Base-by-base conservation (phyloP, 2,113 vertebrate genomes). In the Stictonetta naevosa region DNA sequence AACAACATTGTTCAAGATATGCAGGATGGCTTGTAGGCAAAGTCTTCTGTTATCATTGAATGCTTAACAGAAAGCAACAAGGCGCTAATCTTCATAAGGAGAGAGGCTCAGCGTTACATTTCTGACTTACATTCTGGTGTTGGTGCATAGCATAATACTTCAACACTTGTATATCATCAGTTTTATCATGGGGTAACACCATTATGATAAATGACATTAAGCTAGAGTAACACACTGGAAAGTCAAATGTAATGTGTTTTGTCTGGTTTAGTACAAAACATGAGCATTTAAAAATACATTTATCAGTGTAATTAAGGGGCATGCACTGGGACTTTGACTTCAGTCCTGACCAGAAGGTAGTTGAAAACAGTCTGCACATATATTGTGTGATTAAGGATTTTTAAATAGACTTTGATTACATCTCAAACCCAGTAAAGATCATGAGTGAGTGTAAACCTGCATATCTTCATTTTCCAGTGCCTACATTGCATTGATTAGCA, bases 401-500 rank as follows among this genome's bases (percentile, higher is more conserved):
- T 95, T 77, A 91, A 96, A 87, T 88, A 88, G 83, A 78, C 55
- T 91, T 94, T 95, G 83, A 96, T 96, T 92, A 42, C 50, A 76
- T 92, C 84, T 88, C 34, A 72, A 72, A 75, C 40, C 20, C 26
- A 8, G 46, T 77, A 71, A 87, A 93, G 80, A 94, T 80, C 83
- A 76, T 0, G 1, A 89, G 28, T 76, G 74, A 95, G 55, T 82
- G 44, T 76, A 91, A 89, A 76, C 76, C 67, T 76, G 81, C 48
- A 0, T 97, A 93, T 97, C 96, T 93, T 91, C 55, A 17, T 91
- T 96, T 96, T 93, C 74, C 95, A 95, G 81, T 85, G 71, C 81
- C 81, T 93, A 94, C 62, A 13, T 34, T 84, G 74, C 74, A 95
- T 96, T 94, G 95, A 94, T 97, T 96, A 96, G 59, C 92, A 83